Conservation (phyloP, 2,113 vertebrate genomes). For the Paedocypris sp. region DNA sequence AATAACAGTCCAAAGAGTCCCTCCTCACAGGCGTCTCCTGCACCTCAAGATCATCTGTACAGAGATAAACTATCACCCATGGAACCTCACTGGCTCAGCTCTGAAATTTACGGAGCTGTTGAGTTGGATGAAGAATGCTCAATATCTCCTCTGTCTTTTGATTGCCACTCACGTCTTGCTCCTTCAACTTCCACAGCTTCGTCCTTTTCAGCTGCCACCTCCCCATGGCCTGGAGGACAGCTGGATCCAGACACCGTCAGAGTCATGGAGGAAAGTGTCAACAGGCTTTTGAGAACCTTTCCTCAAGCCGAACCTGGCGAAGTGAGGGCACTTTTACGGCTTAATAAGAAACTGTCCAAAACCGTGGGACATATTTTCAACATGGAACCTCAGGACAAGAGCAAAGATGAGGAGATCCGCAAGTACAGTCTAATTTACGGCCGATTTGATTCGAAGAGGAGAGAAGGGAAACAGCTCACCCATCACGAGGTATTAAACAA, state of each 20-base stretch:
- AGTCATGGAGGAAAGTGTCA: slow-evolving; percentile 78
- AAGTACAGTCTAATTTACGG: slow-evolving; percentile 93
- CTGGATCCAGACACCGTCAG: slow-evolving; percentile 75
- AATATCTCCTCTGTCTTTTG: slow-evolving; percentile 60
- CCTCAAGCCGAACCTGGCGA: slow-evolving; percentile 71
- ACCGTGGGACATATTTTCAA: slow-evolving; percentile 89
- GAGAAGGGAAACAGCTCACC: slow-evolving; percentile 87
- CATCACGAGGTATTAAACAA: slow-evolving; percentile 93
- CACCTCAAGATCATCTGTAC: slow-evolving; percentile 55
- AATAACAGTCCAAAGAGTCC: slow-evolving; percentile 76
- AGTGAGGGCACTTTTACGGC: slow-evolving; percentile 73
- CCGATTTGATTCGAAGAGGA: slow-evolving; percentile 83
- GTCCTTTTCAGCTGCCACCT: slow-evolving; percentile 40
- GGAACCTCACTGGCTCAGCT: slow-evolving; percentile 76
- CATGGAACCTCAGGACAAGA: slow-evolving; percentile 71
- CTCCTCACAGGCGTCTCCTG: slow-evolving; percentile 74
- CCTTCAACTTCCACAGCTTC: slow-evolving; percentile 68
- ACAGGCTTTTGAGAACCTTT: slow-evolving; percentile 74
- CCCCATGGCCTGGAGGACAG: slow-evolving; percentile 58
- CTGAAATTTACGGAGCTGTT: slow-evolving; percentile 69
- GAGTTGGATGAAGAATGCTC: slow-evolving; percentile 67
- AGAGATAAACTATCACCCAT: slow-evolving; percentile 73
- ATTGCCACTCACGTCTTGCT: slow-evolving; percentile 39
- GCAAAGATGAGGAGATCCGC: slow-evolving; percentile 87
- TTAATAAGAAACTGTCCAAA: slow-evolving; percentile 90